Percentiles rank a stretch among this genome's conserved stretches.
Evolutionary conservation across 2,888 invertebrate species (phyloP).

Genomic region (Drosophila putrida): DNA sequence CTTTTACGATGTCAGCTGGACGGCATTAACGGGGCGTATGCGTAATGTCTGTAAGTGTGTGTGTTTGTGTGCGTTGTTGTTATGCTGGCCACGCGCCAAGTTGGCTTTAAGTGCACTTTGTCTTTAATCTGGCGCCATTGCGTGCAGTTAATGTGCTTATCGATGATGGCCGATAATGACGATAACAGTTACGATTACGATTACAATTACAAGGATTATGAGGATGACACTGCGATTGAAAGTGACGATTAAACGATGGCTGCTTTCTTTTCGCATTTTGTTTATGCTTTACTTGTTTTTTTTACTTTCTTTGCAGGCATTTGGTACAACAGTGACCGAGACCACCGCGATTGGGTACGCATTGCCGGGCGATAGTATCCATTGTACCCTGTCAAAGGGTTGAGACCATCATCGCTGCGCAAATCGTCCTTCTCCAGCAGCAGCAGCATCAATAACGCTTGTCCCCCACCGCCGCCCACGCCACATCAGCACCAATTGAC

Average conservation of each 20-base stretch:
- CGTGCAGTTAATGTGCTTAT: constrained; percentile 64
- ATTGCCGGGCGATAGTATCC: constrained; percentile 86
- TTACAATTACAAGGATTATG: constrained; percentile 12
- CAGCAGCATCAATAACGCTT: constrained; percentile 81
- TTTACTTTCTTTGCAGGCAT: constrained; percentile 78
- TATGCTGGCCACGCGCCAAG: constrained; percentile 55
- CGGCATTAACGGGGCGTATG: constrained; percentile 66
- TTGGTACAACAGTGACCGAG: constrained; percentile 85
- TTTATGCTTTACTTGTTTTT: neutral
- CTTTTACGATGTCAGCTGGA: constrained; percentile 49
- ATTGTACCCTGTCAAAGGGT: constrained; percentile 86
- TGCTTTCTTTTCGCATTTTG: neutral
- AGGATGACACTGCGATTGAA: constrained; percentile 4
- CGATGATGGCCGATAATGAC: constrained; percentile 50
- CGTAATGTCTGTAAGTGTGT: constrained; percentile 46
- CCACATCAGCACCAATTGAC: constrained; percentile 65
- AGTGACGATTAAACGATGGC: constrained; percentile 1
- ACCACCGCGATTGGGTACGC: constrained; percentile 86
- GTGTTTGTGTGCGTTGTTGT: constrained; percentile 29
- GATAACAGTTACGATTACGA: constrained; percentile 38
- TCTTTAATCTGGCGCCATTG: constrained; percentile 54
- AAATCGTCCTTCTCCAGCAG: constrained; percentile 83
- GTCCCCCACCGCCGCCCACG: constrained; percentile 83
- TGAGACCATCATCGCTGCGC: constrained; percentile 85
- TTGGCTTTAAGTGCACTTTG: constrained; percentile 72